Conservation (phyloP, 2,888 invertebrate species). For the Nephrotoma flavescens region DNA sequence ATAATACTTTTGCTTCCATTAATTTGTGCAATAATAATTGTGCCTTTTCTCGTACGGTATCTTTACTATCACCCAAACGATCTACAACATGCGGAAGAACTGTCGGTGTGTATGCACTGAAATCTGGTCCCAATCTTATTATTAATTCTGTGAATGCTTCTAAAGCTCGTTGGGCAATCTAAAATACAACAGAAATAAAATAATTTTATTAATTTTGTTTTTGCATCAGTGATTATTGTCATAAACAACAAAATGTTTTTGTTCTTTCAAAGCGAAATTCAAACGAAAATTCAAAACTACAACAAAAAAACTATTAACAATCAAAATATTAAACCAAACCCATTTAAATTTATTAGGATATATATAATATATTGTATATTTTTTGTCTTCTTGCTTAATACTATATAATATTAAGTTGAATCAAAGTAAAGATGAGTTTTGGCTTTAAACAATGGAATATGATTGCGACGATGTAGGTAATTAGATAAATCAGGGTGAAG, state of each 20-base stretch:
- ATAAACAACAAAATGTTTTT: neutral
- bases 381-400: neutral
- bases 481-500: neutral
- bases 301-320: neutral
- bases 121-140: slow-evolving; percentile 74
- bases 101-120: slow-evolving; percentile 70
- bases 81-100: slow-evolving; percentile 73
- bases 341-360: neutral
- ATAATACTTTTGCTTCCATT: slow-evolving; percentile 53
- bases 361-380: neutral
- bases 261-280: neutral
- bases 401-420: neutral
- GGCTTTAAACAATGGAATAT: neutral
- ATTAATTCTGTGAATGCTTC: slow-evolving; percentile 76
- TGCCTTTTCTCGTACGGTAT: slow-evolving; percentile 55
- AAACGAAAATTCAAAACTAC: neutral
- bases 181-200: slow-evolving; percentile 19
- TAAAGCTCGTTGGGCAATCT: slow-evolving; percentile 85
- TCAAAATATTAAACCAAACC: neutral
- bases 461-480: neutral
- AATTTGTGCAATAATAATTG: slow-evolving; percentile 55
- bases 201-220: neutral
- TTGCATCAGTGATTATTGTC: neutral
- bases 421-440: neutral
- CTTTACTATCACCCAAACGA: slow-evolving; percentile 49